Base-by-base conservation (phyloP, 2,888 invertebrate genomes). In the Tetheella fluctuosa region DNA sequence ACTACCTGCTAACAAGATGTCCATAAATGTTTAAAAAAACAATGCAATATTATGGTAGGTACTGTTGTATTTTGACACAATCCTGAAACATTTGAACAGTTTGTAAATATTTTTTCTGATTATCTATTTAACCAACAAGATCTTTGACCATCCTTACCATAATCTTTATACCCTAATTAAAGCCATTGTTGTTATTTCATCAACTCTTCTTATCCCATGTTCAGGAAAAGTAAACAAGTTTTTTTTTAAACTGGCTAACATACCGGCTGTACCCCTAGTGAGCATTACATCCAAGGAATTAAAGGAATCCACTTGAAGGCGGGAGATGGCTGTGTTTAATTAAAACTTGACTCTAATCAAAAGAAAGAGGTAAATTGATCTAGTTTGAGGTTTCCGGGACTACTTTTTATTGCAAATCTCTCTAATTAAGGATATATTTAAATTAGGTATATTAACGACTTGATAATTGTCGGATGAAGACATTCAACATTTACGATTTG, bases 261-360 rank as follows among this genome's bases (percentile, higher is more conserved):
- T 53, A 25, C 25, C 15, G 23, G 23, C 25, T 10, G 15, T 53
- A n/a, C 53, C 23, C 52, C 53, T 53, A 10, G 53, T 53, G 53
- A 53, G 53, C n/a, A 23, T 25, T 15, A 25, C 52, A 15, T 52
- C 42, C 23, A 53, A n/a, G 53, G 28, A 53, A 53, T 53, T 53
- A 53, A 53, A 12, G 28, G 53, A 53, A 53, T 53, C n/a, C n/a
- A 15, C n/a, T 23, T 28, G 53, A 53, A 53, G 2, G 28, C 53
- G 20, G 28, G n/a, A 25, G 4, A 25, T n/a, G 8, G 53, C 53
- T 53, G 20, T 48, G 48, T 53, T 53, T 53, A 23, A 53, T 23
- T 53, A 53, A n/a, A 53, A 23, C 53, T n/a, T n/a, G 53, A 53
- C 23, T 53, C 23, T 53, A 15, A 53, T 53, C 28, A 53, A 28